Evolutionary conservation across 2,888 invertebrate species (phyloP).

Genomic region (Drosophila kuntzei): DNA sequence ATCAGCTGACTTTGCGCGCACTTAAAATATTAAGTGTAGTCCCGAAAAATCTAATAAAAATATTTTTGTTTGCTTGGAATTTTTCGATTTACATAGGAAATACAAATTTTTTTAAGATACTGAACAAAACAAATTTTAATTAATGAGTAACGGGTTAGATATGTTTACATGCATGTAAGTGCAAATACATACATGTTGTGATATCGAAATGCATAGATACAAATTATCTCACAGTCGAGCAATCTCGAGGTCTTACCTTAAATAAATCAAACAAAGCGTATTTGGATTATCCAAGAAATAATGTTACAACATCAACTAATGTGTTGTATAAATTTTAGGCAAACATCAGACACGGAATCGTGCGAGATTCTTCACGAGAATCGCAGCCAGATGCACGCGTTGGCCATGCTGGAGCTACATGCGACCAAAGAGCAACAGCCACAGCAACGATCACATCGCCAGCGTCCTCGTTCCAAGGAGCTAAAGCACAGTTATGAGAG

Average conservation of each 20-base stretch:
- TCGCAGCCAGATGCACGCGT: conserved; percentile 79
- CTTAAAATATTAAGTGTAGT: too few relatives aligned
- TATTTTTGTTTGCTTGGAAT: too few relatives aligned
- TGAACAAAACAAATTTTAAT: too few relatives aligned
- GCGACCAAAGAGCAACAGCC: conserved; percentile 70
- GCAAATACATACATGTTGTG: neutral
- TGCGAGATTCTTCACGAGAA: conserved; percentile 85
- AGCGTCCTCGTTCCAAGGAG: conserved; percentile 84
- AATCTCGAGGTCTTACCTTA: neutral
- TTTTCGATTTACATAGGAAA: too few relatives aligned
- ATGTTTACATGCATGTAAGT: neutral
- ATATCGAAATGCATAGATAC: too few relatives aligned
- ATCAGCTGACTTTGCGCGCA: too few relatives aligned
- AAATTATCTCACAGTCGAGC: neutral
- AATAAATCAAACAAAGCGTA: neutral
- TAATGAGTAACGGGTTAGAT: too few relatives aligned
- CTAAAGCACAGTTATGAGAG: conserved; percentile 84
- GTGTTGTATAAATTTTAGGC: conserved; percentile 68
- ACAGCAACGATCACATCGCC: conserved; percentile 82
- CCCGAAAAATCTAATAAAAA: too few relatives aligned
- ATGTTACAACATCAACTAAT: neutral
- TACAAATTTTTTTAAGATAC: too few relatives aligned
- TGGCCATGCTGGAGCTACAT: conserved; percentile 78
- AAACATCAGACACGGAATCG: conserved; percentile 85
- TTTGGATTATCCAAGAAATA: neutral